Percentiles rank a stretch among this genome's conserved stretches.
phyloP scores from a whole-genome alignment of 2,113 vertebrate species.

The Daboia siamensis region DNA sequence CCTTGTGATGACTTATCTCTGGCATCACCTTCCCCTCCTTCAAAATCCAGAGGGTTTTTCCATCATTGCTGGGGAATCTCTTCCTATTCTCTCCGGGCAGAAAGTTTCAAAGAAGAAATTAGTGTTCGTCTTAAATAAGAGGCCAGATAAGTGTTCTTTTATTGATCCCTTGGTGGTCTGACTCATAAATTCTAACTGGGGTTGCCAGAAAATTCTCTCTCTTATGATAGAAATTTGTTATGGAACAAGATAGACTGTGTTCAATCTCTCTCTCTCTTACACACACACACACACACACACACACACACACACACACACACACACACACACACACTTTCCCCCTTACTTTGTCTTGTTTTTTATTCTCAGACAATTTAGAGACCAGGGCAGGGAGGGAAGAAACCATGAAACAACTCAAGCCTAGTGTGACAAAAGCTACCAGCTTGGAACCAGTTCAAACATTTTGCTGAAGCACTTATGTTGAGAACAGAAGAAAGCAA shows the following conservation, averaged over 20 bases:
- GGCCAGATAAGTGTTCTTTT: constrained; percentile 56
- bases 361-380: constrained; percentile 38
- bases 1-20: constrained; percentile 3
- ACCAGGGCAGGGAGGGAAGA: not conserved
- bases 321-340: constrained; percentile 4
- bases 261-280: too few relatives aligned
- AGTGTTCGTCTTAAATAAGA: constrained; percentile 46
- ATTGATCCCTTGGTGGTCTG: constrained; percentile 53
- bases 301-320: not conserved
- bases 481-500: constrained; percentile 12
- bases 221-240: too few relatives aligned
- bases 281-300: not conserved
- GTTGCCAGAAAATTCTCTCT: constrained; percentile 40
- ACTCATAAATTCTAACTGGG: constrained; percentile 42
- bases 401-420: constrained; percentile 20
- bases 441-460: constrained; percentile 23
- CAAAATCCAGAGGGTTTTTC: constrained; percentile 1
- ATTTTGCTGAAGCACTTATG: constrained; percentile 13
- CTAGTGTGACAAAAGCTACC: constrained; percentile 23
- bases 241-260: too few relatives aligned
- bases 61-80: constrained; percentile 29
- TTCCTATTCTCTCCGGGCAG: constrained; percentile 39
- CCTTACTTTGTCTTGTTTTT: constrained; percentile 26
- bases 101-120: constrained; percentile 42
- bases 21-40: constrained; percentile 18